A percentile compares a stretch with the other conserved stretches of the same genome.
Evolutionary conservation across 2,113 vertebrate genomes (phyloP).

Genomic region (Stictonetta naevosa): DNA sequence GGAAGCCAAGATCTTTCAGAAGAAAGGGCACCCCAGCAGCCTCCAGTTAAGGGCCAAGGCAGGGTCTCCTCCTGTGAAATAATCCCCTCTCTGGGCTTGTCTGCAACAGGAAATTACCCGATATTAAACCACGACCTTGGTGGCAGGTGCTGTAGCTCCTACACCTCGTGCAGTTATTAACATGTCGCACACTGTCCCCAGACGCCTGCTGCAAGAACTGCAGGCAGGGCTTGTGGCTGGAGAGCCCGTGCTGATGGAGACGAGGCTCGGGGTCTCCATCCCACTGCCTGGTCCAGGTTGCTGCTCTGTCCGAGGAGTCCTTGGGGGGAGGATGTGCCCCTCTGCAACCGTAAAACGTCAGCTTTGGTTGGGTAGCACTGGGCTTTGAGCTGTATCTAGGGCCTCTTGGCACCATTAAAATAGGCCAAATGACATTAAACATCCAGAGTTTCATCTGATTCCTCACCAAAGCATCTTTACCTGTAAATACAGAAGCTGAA

Average conservation of each 20-base stretch:
- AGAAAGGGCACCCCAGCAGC: neutral
- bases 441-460: neutral
- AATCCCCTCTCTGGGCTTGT: neutral
- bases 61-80: neutral
- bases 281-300: too few species aligned
- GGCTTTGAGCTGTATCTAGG: neutral
- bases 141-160: too few species aligned
- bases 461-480: neutral
- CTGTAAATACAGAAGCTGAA: neutral
- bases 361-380: neutral
- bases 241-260: neutral
- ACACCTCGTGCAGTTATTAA: neutral
- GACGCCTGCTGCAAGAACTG: neutral
- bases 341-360: neutral
- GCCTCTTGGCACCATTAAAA: neutral
- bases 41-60: neutral
- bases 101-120: neutral
- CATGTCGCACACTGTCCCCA: neutral
- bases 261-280: too few species aligned
- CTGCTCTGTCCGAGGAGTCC: neutral
- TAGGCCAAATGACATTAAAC: neutral
- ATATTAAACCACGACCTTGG: neutral
- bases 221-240: neutral
- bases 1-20: neutral
- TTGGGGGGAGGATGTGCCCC: neutral